A percentile compares a stretch with the other conserved stretches of the same genome.
These are phyloP conservation scores for Malachius bipustulatus DNA, from an alignment of 2,888 invertebrate species.

Conservation along the genomic window DNA sequence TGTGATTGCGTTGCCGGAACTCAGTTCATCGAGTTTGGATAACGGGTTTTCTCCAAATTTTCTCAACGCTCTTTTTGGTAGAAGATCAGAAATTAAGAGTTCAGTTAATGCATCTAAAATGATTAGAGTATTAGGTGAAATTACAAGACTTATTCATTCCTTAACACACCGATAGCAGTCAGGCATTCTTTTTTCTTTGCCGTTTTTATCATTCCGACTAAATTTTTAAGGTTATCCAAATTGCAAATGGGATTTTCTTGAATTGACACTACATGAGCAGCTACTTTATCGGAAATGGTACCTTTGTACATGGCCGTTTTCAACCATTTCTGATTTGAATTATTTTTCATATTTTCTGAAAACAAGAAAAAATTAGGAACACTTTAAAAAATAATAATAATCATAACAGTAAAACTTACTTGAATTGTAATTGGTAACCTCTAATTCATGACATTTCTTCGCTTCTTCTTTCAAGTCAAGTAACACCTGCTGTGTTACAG, in stretches of 20 bases:
- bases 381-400: neutral
- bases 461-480: slow-evolving; percentile 52
- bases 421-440: slow-evolving; percentile 49
- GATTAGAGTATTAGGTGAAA: slow-evolving; percentile 12
- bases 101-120: slow-evolving; percentile 64
- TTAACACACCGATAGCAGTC: slow-evolving; percentile 48
- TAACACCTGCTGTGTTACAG: slow-evolving; percentile 44
- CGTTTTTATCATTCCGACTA: slow-evolving; percentile 67
- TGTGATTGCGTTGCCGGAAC: slow-evolving; percentile 52
- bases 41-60: slow-evolving; percentile 55
- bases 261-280: slow-evolving; percentile 68
- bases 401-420: slow-evolving; percentile 36
- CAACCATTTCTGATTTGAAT: slow-evolving; percentile 64
- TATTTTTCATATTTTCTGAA: slow-evolving; percentile 43
- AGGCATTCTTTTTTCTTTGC: slow-evolving; percentile 63
- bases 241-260: slow-evolving; percentile 78
- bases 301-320: slow-evolving; percentile 68
- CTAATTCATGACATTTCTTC: slow-evolving; percentile 51
- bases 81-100: slow-evolving; percentile 57
- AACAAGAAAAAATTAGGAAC: slow-evolving; percentile 8
- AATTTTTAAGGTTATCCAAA: slow-evolving; percentile 52
- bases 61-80: slow-evolving; percentile 53
- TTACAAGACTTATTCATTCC: neutral
- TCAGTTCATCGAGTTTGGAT: slow-evolving; percentile 43
- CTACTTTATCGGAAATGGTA: slow-evolving; percentile 74